Conservation (phyloP, 2,113 vertebrate genomes). For the Misgurnus anguillicaudatus region DNA sequence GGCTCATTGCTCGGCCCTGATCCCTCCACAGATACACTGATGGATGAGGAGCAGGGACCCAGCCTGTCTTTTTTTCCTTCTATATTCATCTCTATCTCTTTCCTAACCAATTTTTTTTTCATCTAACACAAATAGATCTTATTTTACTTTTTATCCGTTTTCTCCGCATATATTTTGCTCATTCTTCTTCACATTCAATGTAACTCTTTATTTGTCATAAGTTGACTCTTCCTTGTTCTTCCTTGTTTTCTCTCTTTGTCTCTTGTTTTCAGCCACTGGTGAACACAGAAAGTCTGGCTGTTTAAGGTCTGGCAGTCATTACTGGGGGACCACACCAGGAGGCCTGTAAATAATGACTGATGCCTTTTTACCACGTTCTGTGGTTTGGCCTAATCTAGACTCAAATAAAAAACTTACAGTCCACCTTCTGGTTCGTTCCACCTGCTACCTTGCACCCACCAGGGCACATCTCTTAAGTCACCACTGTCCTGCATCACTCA, state of each 20-base stretch:
- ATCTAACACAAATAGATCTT: neutral
- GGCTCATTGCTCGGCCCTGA: slow-evolving; percentile 76
- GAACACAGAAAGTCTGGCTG: slow-evolving; percentile 13
- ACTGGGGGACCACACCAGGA: slow-evolving; percentile 47
- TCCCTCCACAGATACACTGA: slow-evolving; percentile 69
- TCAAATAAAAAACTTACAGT: neutral
- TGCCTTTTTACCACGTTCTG: slow-evolving; percentile 44
- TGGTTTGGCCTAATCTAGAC: slow-evolving; percentile 30
- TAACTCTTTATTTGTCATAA: slow-evolving; percentile 6
- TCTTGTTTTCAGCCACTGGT: neutral
- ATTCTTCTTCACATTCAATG: neutral
- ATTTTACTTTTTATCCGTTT: neutral
- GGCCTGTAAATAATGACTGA: slow-evolving; percentile 35
- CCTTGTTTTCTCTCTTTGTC: neutral
- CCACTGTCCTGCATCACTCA: neutral
- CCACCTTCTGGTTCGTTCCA: slow-evolving; percentile 28
- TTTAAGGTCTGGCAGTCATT: slow-evolving; percentile 53
- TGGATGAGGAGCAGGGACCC: slow-evolving; percentile 70
- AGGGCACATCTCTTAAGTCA: neutral
- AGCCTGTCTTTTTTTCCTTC: slow-evolving; percentile 9
- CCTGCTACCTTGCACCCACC: slow-evolving; percentile 44
- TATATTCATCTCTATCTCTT: slow-evolving; percentile 22
- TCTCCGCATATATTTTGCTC: neutral
- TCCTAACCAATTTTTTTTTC: slow-evolving; percentile 21
- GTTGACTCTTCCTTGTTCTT: neutral